Conservation (phyloP, 2,797 vertebrate genomes). For the Galaxias olidus region DNA sequence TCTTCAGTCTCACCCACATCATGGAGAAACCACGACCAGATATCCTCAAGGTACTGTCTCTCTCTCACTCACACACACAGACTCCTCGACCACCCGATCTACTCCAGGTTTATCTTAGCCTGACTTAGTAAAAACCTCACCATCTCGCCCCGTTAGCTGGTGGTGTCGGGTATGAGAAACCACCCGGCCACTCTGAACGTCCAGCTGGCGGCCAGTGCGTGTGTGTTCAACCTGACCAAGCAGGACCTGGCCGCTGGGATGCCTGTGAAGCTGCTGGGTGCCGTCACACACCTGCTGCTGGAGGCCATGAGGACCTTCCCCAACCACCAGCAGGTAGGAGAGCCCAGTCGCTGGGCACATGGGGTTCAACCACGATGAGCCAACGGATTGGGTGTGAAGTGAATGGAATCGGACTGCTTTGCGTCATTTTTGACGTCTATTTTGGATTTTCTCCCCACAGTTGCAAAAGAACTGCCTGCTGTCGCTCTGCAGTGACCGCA, state of each 20-base stretch:
- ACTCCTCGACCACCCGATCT: neutral
- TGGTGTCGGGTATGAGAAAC: conserved; percentile 96
- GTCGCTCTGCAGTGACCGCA: conserved; percentile 97
- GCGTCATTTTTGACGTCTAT: conserved; percentile 11
- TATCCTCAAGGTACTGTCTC: conserved; percentile 87
- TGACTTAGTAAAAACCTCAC: neutral
- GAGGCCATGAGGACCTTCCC: conserved; percentile 98
- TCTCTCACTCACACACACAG: neutral
- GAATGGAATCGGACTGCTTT: neutral
- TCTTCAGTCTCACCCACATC: conserved; percentile 94
- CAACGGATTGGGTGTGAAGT: neutral
- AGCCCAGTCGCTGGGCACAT: neutral
- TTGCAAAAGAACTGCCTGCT: conserved; percentile 98
- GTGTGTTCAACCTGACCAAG: conserved; percentile 98
- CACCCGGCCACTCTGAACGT: conserved; percentile 94
- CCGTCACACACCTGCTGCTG: conserved; percentile 91
- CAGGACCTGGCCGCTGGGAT: conserved; percentile 94
- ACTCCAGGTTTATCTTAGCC: neutral
- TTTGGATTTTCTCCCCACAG: conserved; percentile 65
- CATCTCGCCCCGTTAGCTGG: conserved; percentile 78
- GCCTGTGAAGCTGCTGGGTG: conserved; percentile 91
- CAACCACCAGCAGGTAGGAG: conserved; percentile 93
- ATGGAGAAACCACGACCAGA: conserved; percentile 97
- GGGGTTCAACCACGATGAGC: neutral
- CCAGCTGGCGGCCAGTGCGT: conserved; percentile 95